These are phyloP conservation scores for Philereme transversata DNA, from an alignment of 2,888 invertebrate species.

Conservation along the genomic window DNA sequence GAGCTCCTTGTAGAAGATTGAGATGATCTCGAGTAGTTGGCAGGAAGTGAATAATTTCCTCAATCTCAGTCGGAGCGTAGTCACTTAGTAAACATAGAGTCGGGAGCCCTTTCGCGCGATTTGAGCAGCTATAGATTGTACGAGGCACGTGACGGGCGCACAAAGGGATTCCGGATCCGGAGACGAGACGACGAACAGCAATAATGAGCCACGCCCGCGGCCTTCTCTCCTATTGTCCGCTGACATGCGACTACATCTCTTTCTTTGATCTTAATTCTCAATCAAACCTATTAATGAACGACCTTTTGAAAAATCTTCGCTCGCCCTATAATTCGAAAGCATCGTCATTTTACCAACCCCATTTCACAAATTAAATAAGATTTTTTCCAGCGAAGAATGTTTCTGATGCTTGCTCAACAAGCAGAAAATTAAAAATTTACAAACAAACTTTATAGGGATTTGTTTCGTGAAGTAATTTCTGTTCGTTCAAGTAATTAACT, in stretches of 20 bases:
- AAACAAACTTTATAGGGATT: conserved; percentile 57
- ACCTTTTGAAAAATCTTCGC: conserved; percentile 28
- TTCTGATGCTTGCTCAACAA: conserved; percentile 65
- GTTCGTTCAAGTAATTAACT: conserved; percentile 56
- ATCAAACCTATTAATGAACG: conserved; percentile 52
- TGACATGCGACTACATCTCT: conserved; percentile 49
- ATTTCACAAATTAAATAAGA: conserved; percentile 58
- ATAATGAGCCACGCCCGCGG: conserved; percentile 63
- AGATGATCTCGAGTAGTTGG: conserved; percentile 35
- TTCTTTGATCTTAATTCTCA: conserved; percentile 56
- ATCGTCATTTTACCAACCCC: conserved; percentile 52
- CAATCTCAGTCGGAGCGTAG: conserved; percentile 31
- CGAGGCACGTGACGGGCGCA: conserved; percentile 60
- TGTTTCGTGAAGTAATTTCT: conserved; percentile 57
- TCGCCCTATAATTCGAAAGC: conserved; percentile 36
- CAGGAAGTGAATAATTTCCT: conserved; percentile 42
- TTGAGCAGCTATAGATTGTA: conserved; percentile 55
- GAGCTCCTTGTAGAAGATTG: conserved; percentile 31
- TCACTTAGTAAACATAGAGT: conserved; percentile 46
- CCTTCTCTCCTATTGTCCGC: conserved; percentile 54
- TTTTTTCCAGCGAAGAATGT: conserved; percentile 62
- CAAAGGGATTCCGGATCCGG: conserved; percentile 63
- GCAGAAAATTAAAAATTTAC: conserved; percentile 74
- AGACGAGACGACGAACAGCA: conserved; percentile 55
- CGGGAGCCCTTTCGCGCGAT: conserved; percentile 50